Evolutionary conservation across 2,797 vertebrate species (phyloP).

Genomic region (Urocyon cinereoargenteus): DNA sequence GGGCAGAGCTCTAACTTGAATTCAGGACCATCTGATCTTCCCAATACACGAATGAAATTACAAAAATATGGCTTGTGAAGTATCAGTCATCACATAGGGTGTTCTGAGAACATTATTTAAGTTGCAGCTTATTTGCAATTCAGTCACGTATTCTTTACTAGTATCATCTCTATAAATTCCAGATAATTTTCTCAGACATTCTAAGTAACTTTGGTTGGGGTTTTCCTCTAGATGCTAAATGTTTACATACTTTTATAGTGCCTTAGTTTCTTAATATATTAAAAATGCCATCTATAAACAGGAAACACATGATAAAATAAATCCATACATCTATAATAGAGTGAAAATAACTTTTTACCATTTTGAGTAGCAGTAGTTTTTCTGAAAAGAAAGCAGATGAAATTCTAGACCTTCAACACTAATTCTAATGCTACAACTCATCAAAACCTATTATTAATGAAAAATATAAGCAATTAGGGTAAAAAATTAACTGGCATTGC

Average conservation of each 20-base stretch:
- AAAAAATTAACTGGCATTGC: not conserved
- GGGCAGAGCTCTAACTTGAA: not conserved
- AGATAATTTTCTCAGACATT: not conserved
- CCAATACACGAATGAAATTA: not conserved
- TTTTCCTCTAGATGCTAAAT: not conserved
- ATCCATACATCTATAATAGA: not conserved
- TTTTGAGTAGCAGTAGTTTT: not conserved
- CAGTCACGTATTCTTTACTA: not conserved
- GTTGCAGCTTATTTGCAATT: not conserved
- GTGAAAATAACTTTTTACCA: conserved; percentile 29
- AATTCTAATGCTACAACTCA: not conserved
- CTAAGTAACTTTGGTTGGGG: not conserved
- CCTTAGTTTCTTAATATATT: conserved; percentile 21
- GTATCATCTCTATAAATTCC: not conserved
- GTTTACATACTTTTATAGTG: not conserved
- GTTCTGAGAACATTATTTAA: not conserved
- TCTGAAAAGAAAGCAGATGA: not conserved
- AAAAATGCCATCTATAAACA: not conserved
- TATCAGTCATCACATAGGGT: not conserved
- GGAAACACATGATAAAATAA: not conserved
- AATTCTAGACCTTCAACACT: not conserved
- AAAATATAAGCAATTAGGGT: not conserved
- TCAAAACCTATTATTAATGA: conserved; percentile 50
- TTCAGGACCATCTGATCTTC: not conserved
- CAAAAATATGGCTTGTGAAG: not conserved